phyloP scores from a whole-genome alignment of 2,797 vertebrate genomes.

The Eutrigla gurnardus region DNA sequence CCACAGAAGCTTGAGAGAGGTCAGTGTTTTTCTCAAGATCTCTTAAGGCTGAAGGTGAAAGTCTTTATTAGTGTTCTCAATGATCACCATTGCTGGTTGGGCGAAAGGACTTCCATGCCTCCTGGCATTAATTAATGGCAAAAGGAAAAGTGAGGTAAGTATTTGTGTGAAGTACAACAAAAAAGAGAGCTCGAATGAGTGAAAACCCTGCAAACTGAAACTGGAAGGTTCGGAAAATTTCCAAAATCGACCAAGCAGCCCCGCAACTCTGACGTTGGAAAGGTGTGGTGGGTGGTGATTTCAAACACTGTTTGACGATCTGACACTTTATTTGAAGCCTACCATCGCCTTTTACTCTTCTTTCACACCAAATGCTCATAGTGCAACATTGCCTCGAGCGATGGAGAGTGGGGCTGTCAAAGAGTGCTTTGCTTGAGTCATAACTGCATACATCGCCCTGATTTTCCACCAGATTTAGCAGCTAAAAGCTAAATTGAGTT shows the following conservation, averaged over 20 bases:
- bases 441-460: background rate
- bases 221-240: too few species aligned
- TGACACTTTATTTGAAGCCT: constrained; percentile 17
- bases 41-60: background rate
- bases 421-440: constrained; percentile 16
- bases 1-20: background rate
- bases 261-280: background rate
- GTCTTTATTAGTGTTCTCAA: background rate
- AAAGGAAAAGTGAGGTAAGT: background rate
- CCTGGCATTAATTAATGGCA: too few species aligned
- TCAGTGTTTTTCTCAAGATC: constrained; percentile 3
- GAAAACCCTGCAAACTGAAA: background rate
- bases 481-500: constrained; percentile 16
- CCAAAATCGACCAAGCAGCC: background rate
- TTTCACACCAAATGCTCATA: background rate
- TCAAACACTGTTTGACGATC: background rate
- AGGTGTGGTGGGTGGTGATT: background rate
- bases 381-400: constrained; percentile 3
- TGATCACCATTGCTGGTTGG: background rate
- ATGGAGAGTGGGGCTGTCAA: constrained; percentile 15
- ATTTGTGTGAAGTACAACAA: background rate
- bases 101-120: background rate
- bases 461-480: constrained; percentile 3
- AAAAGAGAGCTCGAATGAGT: background rate
- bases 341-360: background rate